Conservation (phyloP, 2,113 vertebrate species). For the Sturnus vulgaris region DNA sequence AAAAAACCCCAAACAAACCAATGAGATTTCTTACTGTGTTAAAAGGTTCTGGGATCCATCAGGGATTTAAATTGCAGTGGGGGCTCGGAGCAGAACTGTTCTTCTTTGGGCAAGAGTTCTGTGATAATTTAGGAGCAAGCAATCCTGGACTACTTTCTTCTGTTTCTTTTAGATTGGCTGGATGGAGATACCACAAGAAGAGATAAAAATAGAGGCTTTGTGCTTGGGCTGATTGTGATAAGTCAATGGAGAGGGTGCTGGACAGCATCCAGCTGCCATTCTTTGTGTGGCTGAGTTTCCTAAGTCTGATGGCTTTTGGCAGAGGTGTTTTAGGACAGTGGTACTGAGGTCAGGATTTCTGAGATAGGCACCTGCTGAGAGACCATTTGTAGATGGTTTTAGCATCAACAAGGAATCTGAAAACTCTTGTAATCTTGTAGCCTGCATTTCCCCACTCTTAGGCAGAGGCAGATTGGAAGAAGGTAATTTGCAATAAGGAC, state of each 20-base stretch:
- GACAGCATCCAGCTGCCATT: neutral
- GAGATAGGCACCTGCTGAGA: neutral
- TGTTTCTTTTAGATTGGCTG: neutral
- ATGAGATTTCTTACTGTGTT: neutral
- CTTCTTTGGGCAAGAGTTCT: neutral
- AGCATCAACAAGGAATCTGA: neutral
- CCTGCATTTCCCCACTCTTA: neutral
- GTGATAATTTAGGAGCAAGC: neutral
- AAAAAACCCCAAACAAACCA: too few species aligned
- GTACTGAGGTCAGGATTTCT: neutral
- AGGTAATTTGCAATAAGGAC: neutral
- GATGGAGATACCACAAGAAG: neutral
- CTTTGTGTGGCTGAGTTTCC: neutral
- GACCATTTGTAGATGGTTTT: neutral
- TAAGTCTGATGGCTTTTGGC: neutral
- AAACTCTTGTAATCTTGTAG: neutral
- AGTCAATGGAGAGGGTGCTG: neutral
- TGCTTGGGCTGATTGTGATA: neutral
- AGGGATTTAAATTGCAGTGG: accelerated
- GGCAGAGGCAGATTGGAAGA: neutral
- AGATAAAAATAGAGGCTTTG: neutral
- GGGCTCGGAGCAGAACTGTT: neutral
- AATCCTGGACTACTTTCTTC: neutral
- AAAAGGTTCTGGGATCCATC: neutral
- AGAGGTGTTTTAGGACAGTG: neutral